Base-by-base conservation (phyloP, 2,113 vertebrate genomes). In the Mixornis gularis region DNA sequence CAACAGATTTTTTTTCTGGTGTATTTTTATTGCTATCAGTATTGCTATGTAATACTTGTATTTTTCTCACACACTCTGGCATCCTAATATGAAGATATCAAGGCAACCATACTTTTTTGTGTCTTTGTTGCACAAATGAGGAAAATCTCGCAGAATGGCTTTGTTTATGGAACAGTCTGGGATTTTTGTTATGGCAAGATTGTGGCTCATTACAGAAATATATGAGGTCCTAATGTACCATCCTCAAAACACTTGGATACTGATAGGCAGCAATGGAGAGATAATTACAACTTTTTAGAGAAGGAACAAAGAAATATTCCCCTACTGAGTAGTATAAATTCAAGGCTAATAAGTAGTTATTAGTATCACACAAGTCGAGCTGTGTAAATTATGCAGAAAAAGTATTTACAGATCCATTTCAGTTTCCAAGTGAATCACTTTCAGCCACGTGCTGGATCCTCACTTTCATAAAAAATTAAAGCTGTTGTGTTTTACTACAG, bases 391-490 rank as follows among this genome's bases (percentile, higher is more conserved):
- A 94, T 77, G 78, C 58, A 92, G 59, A 40, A 79, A 87, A 87
- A 77, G 74, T 93, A 89, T 87, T 89, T 93, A 91, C 74, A 73
- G 89, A 87, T 66, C 68, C 71, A 85, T 79, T 70, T 93, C 43
- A 43, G 62, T 60, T 96, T 93, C 70, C 87, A 82, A 76, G 82
- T 48, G 24, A 84, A 93, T 89, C 89, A 40, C 55, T 93, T 82
- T 55, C 55, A 59, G 66, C 19, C 68, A 66, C 27, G 58, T 66
- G 66, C 68, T 80, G 64, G 68, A 70, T 85, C 59, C n/a, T 92
- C 25, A 34, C 40, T 89, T 89, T 64, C 89, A 92, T 95, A 46
- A 95, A 96, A 94, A 87, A 66, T 89, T 92, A 29, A 95, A 85
- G 73, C 56, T 88, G 43, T 70, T 92, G 41, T 63, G 53, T 52